phyloP scores from a whole-genome alignment of 2,797 vertebrate species.

The Alectoris magna region DNA sequence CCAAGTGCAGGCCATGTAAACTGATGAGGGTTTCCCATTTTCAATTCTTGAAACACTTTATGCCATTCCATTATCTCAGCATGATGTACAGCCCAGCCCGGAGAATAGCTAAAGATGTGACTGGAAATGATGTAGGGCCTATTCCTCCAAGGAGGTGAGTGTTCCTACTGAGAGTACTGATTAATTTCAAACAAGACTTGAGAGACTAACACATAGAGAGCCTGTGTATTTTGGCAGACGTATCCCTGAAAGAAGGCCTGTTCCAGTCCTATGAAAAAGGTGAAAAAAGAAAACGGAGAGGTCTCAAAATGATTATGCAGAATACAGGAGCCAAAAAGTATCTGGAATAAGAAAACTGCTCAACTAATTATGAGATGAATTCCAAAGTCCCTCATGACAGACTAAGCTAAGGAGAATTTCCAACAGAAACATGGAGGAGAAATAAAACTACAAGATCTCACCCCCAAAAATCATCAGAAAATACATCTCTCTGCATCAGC shows the following conservation, averaged over 20 bases:
- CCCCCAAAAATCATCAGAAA: too few species aligned
- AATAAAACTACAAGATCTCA: constrained; percentile 1
- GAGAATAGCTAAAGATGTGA: not conserved
- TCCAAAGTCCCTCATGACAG: not conserved
- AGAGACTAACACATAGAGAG: not conserved
- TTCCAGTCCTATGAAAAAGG: not conserved
- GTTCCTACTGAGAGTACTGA: not conserved
- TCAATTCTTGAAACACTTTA: not conserved
- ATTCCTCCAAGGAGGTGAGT: not conserved
- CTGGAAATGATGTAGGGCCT: not conserved
- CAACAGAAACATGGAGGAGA: not conserved
- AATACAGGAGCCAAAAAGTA: not conserved
- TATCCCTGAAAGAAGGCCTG: not conserved
- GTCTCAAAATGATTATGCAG: not conserved
- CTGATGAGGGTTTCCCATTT: not conserved
- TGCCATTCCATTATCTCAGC: not conserved
- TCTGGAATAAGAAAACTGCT: not conserved
- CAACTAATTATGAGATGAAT: not conserved
- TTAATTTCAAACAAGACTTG: not conserved
- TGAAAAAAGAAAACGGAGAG: not conserved
- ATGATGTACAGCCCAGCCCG: not conserved
- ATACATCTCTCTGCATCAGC: not conserved
- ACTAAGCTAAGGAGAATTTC: not conserved
- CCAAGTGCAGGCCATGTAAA: not conserved
- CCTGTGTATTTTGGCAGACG: not conserved